A percentile compares a stretch with the other conserved stretches of the same genome.
phyloP scores from a whole-genome alignment of 1,140 invertebrate genomes.

The Vanessa tameamea region DNA sequence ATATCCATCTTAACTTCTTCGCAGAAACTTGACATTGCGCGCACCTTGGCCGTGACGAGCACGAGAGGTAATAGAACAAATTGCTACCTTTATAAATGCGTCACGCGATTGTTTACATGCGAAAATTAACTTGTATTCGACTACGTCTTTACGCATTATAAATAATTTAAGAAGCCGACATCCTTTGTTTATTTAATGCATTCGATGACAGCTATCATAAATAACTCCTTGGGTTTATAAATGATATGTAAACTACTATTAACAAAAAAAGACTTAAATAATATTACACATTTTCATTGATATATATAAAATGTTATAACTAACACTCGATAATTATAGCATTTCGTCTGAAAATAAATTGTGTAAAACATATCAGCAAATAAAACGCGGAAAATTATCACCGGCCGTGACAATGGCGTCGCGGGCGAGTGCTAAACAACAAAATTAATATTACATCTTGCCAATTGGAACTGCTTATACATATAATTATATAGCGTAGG shows the following conservation, averaged over 20 bases:
- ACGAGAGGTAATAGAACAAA: slow-evolving; percentile 28
- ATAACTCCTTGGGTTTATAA: not conserved
- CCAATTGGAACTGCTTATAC: not conserved
- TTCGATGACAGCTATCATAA: slow-evolving; percentile 5
- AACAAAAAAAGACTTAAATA: too few relatives aligned
- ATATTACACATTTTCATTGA: too few relatives aligned
- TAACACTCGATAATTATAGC: not conserved
- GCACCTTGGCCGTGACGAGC: slow-evolving; percentile 36
- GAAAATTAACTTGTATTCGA: slow-evolving; percentile 14
- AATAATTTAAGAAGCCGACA: slow-evolving; percentile 5
- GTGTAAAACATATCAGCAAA: slow-evolving; percentile 33
- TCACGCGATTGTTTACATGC: slow-evolving; percentile 30
- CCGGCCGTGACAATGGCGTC: slow-evolving; percentile 57
- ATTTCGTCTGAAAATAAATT: slow-evolving; percentile 29
- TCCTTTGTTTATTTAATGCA: not conserved
- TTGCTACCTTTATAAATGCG: slow-evolving; percentile 33
- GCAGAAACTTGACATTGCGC: slow-evolving; percentile 14
- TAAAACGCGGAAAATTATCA: slow-evolving; percentile 42
- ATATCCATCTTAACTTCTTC: slow-evolving; percentile 1
- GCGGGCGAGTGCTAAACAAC: slow-evolving; percentile 43
- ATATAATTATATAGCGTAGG: not conserved
- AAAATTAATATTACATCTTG: slow-evolving; percentile 42
- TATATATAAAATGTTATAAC: too few relatives aligned
- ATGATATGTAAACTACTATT: not conserved
- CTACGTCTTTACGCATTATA: not conserved